Percentiles rank a stretch among this genome's conserved stretches.
These are phyloP conservation scores for Drosophila conformis DNA, from an alignment of 2,888 invertebrate genomes.

Conservation along the genomic window DNA sequence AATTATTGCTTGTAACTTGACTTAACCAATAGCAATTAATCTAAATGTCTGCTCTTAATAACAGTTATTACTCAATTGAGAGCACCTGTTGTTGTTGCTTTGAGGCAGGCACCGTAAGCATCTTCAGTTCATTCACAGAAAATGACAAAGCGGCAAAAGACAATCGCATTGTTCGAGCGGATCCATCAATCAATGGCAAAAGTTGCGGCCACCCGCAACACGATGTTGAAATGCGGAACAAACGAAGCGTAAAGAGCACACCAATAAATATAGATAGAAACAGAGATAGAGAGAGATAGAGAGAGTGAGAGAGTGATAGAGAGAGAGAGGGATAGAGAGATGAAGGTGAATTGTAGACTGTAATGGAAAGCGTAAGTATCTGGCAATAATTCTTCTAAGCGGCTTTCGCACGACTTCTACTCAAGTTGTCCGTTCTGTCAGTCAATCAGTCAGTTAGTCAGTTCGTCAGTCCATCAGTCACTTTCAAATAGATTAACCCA, in stretches of 20 bases:
- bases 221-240: constrained; percentile 26
- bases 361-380: constrained; percentile 63
- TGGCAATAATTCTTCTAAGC: constrained; percentile 59
- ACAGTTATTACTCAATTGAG: background rate
- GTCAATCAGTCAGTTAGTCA: constrained; percentile 9
- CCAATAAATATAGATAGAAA: background rate
- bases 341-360: constrained; percentile 10
- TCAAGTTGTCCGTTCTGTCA: background rate
- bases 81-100: constrained; percentile 14
- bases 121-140: constrained; percentile 19
- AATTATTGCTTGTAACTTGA: background rate
- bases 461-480: constrained; percentile 34
- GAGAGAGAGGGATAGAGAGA: background rate
- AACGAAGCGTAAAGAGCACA: constrained; percentile 18
- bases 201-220: constrained; percentile 28
- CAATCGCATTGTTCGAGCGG: constrained; percentile 4
- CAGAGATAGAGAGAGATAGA: background rate
- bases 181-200: constrained; percentile 27
- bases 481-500: constrained; percentile 77
- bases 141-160: constrained; percentile 2
- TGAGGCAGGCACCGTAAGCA: background rate
- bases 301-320: background rate
- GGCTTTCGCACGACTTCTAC: constrained; percentile 53
- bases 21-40: background rate
- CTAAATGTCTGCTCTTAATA: background rate